phyloP scores from a whole-genome alignment of 2,888 invertebrate species.

The Dynastes grantii region DNA sequence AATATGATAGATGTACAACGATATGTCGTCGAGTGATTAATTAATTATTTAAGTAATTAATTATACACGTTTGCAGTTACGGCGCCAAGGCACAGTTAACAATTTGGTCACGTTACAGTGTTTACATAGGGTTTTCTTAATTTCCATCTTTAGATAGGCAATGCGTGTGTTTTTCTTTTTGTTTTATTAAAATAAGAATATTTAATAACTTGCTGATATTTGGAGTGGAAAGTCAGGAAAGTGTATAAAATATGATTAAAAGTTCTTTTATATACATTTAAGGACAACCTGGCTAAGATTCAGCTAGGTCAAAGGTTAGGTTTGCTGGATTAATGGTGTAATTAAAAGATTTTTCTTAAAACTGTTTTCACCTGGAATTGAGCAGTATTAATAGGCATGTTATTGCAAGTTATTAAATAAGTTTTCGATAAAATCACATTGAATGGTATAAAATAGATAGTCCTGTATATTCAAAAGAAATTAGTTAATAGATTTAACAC shows the following conservation, averaged over 20 bases:
- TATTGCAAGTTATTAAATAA: constrained; percentile 7
- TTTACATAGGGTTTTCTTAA: constrained; percentile 9
- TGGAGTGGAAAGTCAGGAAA: too few species aligned
- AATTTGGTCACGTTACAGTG: constrained; percentile 47
- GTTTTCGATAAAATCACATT: background rate
- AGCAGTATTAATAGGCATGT: background rate
- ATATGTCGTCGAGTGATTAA: constrained; percentile 37
- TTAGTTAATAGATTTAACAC: background rate
- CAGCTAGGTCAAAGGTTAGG: too few species aligned
- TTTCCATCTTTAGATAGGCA: background rate
- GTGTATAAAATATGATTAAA: too few species aligned
- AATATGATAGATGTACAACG: constrained; percentile 49
- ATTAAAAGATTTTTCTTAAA: too few species aligned
- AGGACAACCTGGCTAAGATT: too few species aligned
- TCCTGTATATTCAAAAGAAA: background rate
- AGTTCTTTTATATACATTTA: too few species aligned
- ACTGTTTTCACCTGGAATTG: too few species aligned
- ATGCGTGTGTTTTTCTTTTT: background rate
- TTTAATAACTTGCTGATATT: background rate
- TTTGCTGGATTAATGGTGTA: too few species aligned
- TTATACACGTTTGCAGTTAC: constrained; percentile 19
- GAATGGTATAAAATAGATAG: background rate
- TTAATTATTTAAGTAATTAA: background rate
- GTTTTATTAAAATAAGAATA: background rate
- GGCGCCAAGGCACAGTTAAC: constrained; percentile 49